phyloP scores from a whole-genome alignment of 1,140 invertebrate genomes.

The Pectinophora gossypiella region DNA sequence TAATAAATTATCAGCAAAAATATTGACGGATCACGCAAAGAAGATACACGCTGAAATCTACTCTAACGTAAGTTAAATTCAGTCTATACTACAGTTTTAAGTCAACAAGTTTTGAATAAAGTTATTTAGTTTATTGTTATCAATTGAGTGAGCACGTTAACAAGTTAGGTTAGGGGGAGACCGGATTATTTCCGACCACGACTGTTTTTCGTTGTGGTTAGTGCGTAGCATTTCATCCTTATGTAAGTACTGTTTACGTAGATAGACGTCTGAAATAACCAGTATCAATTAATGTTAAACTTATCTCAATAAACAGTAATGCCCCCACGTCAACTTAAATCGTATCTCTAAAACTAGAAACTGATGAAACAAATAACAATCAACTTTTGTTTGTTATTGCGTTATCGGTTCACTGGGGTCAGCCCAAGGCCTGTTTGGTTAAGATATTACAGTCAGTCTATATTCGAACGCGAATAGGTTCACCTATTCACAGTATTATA shows the following conservation, averaged over 20 bases:
- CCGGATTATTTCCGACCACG: too few species aligned
- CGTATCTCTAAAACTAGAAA: too few species aligned
- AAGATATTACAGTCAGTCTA: neutral
- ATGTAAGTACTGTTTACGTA: too few species aligned
- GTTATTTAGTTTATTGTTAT: neutral
- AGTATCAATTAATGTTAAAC: too few species aligned
- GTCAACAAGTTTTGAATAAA: too few species aligned
- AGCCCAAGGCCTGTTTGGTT: slow-evolving; percentile 28
- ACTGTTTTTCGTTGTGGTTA: too few species aligned
- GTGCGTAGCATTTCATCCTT: too few species aligned
- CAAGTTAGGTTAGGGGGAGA: neutral
- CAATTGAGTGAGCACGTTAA: neutral
- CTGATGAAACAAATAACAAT: slow-evolving; percentile 16
- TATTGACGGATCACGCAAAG: slow-evolving; percentile 13
- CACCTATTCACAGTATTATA: neutral
- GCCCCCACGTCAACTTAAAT: too few species aligned
- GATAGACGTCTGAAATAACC: too few species aligned
- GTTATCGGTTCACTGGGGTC: slow-evolving; percentile 30
- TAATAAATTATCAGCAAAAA: slow-evolving; percentile 19
- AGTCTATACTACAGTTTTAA: too few species aligned
- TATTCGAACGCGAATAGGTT: neutral
- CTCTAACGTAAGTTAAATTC: slow-evolving; percentile 36
- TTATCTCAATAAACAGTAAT: too few species aligned
- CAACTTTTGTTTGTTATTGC: slow-evolving; percentile 57
- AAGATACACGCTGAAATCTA: slow-evolving; percentile 30